Conservation (phyloP, 2,113 vertebrate genomes). For the Fregetta grallaria region DNA sequence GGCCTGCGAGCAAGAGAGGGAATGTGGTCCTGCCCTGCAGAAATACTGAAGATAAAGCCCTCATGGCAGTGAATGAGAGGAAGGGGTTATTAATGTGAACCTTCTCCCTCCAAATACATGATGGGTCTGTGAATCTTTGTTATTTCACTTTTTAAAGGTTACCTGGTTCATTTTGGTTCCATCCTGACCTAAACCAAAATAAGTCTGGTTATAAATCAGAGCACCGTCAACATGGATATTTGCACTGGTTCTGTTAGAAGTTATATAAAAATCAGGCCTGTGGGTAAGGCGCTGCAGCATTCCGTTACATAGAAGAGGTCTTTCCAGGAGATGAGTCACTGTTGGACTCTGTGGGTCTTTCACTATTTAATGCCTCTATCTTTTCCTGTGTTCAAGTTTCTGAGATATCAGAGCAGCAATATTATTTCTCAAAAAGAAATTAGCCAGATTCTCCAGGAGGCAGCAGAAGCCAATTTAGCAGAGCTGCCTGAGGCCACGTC, state of each 20-base stretch:
- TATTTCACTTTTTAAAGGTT: neutral
- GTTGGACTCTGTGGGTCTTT: neutral
- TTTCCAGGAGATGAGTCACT: neutral
- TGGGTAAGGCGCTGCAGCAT: neutral
- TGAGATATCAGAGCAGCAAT: constrained; percentile 73
- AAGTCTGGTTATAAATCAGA: constrained; percentile 4
- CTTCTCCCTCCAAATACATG: neutral
- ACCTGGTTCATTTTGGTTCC: neutral
- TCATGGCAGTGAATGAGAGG: neutral
- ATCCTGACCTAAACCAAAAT: neutral
- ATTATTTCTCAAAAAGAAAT: constrained; percentile 79
- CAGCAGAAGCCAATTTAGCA: constrained; percentile 72
- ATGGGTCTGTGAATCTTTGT: neutral
- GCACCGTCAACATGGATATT: neutral
- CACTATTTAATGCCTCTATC: neutral
- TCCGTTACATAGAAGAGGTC: neutral
- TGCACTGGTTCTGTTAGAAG: neutral
- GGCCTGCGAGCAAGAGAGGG: neutral
- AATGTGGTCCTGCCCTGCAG: neutral
- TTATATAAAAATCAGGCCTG: neutral
- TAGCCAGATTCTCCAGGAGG: constrained; percentile 75
- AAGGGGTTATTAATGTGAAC: neutral
- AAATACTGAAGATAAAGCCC: neutral
- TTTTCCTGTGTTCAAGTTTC: constrained; percentile 74
- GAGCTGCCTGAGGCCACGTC: constrained; percentile 74